phyloP scores from a whole-genome alignment of 2,888 invertebrate species.

The Polylopha cassiicola region DNA sequence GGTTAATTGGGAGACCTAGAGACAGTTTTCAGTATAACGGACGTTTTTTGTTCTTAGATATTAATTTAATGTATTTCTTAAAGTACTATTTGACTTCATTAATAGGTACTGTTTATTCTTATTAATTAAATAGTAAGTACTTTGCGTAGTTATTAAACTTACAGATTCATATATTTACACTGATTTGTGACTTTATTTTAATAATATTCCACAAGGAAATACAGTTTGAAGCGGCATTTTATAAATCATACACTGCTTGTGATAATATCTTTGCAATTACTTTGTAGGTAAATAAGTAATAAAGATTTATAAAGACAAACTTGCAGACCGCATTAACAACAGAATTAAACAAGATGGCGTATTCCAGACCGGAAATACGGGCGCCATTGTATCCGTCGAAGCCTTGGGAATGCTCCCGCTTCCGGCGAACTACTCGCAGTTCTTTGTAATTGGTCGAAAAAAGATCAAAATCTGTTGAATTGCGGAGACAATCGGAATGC shows the following conservation, averaged over 20 bases:
- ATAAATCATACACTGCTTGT: not conserved
- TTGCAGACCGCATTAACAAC: not conserved
- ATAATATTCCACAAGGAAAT: too few relatives aligned
- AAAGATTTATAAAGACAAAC: not conserved
- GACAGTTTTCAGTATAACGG: conserved; percentile 2
- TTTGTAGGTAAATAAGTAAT: too few relatives aligned
- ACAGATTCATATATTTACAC: too few relatives aligned
- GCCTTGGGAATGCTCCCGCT: conserved; percentile 38
- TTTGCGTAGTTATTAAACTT: too few relatives aligned
- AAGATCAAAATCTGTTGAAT: too few relatives aligned
- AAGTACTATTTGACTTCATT: conserved; percentile 1
- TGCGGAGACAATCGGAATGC: too few relatives aligned
- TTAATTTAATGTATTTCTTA: conserved; percentile 2
- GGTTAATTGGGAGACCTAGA: conserved; percentile 18
- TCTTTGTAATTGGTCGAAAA: too few relatives aligned
- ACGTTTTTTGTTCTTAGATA: conserved; percentile 1
- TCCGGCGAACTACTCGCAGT: conserved; percentile 38
- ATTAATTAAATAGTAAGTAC: too few relatives aligned
- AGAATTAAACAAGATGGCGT: conserved; percentile 13
- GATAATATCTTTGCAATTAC: not conserved
- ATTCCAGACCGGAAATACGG: conserved; percentile 35
- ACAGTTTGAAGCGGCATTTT: too few relatives aligned
- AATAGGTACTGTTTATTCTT: too few relatives aligned
- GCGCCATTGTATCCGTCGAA: conserved; percentile 28
- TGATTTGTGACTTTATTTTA: too few relatives aligned